phyloP scores from a whole-genome alignment of 2,113 vertebrate species.

The Callionymus lyra region DNA sequence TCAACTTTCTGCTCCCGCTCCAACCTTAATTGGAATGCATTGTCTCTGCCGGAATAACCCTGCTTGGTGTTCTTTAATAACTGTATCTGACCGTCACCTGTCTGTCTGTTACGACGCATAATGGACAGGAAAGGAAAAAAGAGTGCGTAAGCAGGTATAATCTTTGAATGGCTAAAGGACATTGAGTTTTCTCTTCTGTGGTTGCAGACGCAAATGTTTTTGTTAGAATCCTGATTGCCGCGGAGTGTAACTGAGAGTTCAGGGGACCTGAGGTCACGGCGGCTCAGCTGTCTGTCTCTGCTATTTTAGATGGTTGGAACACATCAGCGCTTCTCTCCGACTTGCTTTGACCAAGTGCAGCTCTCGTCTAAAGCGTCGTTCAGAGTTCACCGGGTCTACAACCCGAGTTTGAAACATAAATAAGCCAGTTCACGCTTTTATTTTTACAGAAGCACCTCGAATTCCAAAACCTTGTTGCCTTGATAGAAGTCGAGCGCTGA shows the following conservation, averaged over 20 bases:
- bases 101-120: conserved; percentile 26
- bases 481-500: too few species aligned
- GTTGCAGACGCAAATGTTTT: too few species aligned
- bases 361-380: not conserved
- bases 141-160: too few species aligned
- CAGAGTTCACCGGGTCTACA: conserved; percentile 14
- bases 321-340: conserved; percentile 58
- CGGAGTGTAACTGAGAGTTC: conserved; percentile 46
- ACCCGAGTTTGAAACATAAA: conserved; percentile 12
- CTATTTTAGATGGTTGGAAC: conserved; percentile 55
- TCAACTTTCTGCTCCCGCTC: conserved; percentile 20
- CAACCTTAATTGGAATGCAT: conserved; percentile 33
- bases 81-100: conserved; percentile 7
- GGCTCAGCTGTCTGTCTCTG: conserved; percentile 62
- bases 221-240: conserved; percentile 17
- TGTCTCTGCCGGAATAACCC: conserved; percentile 29
- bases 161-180: too few species aligned
- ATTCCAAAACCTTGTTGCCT: too few species aligned
- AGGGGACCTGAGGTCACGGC: conserved; percentile 59
- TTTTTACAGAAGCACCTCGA: too few species aligned
- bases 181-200: not conserved
- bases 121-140: conserved; percentile 8
- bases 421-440: not conserved
- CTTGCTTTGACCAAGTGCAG: too few species aligned
- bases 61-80: conserved; percentile 21